Evolutionary conservation across 2,888 invertebrate genomes (phyloP).

Genomic region (Agapostemon virescens): DNA sequence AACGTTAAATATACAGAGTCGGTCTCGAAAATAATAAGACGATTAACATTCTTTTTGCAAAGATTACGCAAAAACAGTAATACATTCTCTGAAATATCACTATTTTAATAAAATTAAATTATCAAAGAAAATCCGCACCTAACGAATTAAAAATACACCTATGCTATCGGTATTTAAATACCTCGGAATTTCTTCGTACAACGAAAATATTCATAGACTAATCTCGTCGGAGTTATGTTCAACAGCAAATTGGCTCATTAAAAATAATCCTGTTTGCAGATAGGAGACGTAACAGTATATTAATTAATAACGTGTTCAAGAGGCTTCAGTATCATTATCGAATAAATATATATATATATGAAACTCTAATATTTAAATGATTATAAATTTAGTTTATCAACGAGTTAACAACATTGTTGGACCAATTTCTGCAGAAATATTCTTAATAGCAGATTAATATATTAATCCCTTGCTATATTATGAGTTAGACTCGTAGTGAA

Average conservation of each 20-base stretch:
- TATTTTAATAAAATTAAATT: background rate
- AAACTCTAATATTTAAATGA: background rate
- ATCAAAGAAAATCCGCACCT: background rate
- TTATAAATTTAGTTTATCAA: background rate
- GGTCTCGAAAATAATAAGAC: background rate
- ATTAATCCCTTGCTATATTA: no score
- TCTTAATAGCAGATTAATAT: background rate
- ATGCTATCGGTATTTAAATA: background rate
- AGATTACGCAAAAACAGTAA: background rate
- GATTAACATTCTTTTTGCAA: background rate
- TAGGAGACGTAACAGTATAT: background rate
- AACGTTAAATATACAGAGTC: conserved; percentile 21
- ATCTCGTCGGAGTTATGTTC: background rate
- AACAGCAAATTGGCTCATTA: background rate
- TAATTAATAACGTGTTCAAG: background rate
- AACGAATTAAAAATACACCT: background rate
- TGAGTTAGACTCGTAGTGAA: no score
- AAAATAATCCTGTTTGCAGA: background rate
- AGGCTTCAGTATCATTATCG: no score
- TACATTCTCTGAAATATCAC: background rate
- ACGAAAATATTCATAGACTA: background rate
- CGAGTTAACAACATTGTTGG: background rate
- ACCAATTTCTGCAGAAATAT: background rate
- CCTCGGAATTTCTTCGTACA: background rate
- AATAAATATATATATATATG: background rate